These are phyloP conservation scores for Parnassius glacialis DNA, from an alignment of 2,888 invertebrate species.

Conservation along the genomic window DNA sequence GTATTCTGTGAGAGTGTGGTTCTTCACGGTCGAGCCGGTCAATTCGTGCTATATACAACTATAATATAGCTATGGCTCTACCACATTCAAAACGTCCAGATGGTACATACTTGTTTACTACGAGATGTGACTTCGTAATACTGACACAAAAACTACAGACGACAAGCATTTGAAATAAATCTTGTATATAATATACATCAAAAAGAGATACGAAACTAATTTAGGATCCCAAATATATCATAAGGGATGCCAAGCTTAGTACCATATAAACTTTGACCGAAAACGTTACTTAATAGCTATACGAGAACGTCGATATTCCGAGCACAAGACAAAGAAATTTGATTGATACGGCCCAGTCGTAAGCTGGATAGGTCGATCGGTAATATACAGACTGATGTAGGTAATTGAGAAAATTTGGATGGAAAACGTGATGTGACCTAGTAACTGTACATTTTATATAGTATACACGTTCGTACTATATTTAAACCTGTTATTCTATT, in stretches of 20 bases:
- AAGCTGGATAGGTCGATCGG: background rate
- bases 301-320: background rate
- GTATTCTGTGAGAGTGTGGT: too few relatives aligned
- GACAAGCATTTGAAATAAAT: too few relatives aligned
- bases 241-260: background rate
- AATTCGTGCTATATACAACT: too few relatives aligned
- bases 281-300: background rate
- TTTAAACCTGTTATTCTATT: too few relatives aligned
- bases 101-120: too few relatives aligned
- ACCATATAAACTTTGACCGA: background rate
- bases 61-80: too few relatives aligned
- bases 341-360: conserved; percentile 1
- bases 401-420: conserved; percentile 3
- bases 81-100: too few relatives aligned
- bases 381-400: background rate
- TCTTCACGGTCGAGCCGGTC: too few relatives aligned
- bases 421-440: background rate
- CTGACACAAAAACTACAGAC: too few relatives aligned
- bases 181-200: too few relatives aligned
- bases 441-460: background rate
- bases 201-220: background rate
- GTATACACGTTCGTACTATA: too few relatives aligned
- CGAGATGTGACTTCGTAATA: too few relatives aligned
- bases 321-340: background rate
- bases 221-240: background rate